These are phyloP conservation scores for Percopsis transmontana DNA, from an alignment of 2,113 vertebrate genomes.

Conservation along the genomic window DNA sequence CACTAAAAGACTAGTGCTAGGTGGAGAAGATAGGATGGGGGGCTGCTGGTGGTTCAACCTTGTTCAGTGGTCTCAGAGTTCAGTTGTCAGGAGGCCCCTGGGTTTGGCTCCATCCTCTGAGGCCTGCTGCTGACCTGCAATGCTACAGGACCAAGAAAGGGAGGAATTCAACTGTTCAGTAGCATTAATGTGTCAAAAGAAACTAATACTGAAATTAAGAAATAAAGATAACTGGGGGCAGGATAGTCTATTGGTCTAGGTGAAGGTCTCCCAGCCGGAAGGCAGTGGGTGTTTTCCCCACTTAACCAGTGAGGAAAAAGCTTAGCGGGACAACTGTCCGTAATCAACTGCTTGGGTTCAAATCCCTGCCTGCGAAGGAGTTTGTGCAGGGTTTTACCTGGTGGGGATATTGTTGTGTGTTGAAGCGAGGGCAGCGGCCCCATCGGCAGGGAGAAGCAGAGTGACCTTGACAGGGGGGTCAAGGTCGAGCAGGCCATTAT, in stretches of 20 bases:
- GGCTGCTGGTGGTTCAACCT: too few species aligned
- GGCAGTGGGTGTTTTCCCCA: too few species aligned
- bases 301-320: constrained; percentile 22
- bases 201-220: too few species aligned
- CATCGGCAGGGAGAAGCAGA: constrained; percentile 64
- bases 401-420: constrained; percentile 69
- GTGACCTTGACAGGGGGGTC: constrained; percentile 73
- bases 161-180: background rate
- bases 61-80: too few species aligned
- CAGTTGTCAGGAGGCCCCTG: constrained; percentile 91
- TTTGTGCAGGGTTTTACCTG: constrained; percentile 74
- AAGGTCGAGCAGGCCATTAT: constrained; percentile 82
- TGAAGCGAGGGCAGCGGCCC: constrained; percentile 64
- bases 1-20: background rate
- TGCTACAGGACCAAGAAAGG: constrained; percentile 47
- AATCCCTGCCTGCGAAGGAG: background rate
- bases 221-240: background rate
- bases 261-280: too few species aligned
- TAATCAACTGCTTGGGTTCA: background rate
- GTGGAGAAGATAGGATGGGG: background rate
- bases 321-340: background rate
- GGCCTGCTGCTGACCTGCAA: constrained; percentile 50
- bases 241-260: too few species aligned
- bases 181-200: too few species aligned
- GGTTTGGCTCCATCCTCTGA: constrained; percentile 74